These are phyloP conservation scores for Eueides isabella DNA, from an alignment of 1,140 invertebrate species.

Conservation along the genomic window DNA sequence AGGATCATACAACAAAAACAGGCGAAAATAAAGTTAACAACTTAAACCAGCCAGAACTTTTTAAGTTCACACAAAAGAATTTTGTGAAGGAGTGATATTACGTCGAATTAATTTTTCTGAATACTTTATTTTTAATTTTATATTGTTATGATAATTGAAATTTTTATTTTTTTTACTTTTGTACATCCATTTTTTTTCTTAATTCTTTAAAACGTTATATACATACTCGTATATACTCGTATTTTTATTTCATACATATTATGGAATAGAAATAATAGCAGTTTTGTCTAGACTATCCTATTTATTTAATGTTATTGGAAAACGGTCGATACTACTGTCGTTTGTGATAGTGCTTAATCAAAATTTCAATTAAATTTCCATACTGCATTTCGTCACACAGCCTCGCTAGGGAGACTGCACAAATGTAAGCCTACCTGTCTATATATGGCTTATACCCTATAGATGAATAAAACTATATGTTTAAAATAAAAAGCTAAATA, in stretches of 20 bases:
- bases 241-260: not conserved
- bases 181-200: too few species aligned
- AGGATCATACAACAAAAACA: conserved; percentile 39
- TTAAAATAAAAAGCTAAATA: not conserved
- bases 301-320: conserved; percentile 3
- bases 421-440: conserved; percentile 1
- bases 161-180: too few species aligned
- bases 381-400: conserved; percentile 57
- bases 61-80: conserved; percentile 11
- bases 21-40: conserved; percentile 22
- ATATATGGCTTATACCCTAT: not conserved
- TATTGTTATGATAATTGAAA: not conserved
- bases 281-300: not conserved
- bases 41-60: not conserved
- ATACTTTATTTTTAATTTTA: not conserved
- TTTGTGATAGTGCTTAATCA: conserved; percentile 68
- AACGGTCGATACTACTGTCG: conserved; percentile 38
- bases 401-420: conserved; percentile 2
- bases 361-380: conserved; percentile 75
- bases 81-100: not conserved
- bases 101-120: not conserved
- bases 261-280: not conserved
- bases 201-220: too few species aligned
- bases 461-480: not conserved
- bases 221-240: too few species aligned